These are phyloP conservation scores for Cataglyphis hispanica DNA, from an alignment of 1,140 invertebrate genomes.

Conservation along the genomic window DNA sequence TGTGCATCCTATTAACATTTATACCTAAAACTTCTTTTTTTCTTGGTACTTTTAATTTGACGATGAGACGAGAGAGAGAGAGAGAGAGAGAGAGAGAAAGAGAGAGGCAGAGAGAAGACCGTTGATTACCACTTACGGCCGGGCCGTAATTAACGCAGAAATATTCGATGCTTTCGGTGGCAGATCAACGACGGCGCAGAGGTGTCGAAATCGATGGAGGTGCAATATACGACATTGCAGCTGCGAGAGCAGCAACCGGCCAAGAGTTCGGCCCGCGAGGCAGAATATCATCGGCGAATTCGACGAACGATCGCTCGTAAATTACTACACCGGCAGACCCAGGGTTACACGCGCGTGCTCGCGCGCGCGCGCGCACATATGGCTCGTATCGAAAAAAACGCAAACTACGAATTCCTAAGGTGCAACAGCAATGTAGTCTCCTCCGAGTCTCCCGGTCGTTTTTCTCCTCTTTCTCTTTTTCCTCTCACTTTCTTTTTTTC, in stretches of 20 bases:
- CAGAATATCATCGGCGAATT: constrained; percentile 79
- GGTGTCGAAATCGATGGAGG: constrained; percentile 73
- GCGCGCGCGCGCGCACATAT: neutral
- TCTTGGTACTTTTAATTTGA: neutral
- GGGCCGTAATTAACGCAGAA: constrained; percentile 46
- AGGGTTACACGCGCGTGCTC: constrained; percentile 22
- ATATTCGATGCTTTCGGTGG: constrained; percentile 52
- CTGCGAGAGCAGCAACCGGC: constrained; percentile 60
- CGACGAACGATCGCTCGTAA: constrained; percentile 79
- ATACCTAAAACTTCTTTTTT: neutral
- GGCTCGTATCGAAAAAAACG: constrained; percentile 60
- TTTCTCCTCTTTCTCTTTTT: constrained; percentile 23
- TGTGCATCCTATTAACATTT: neutral
- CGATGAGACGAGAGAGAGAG: neutral
- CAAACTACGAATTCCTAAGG: constrained; percentile 51
- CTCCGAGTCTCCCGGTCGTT: constrained; percentile 25
- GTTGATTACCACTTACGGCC: constrained; percentile 30
- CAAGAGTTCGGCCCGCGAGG: constrained; percentile 71
- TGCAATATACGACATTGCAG: constrained; percentile 54
- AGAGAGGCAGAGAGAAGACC: neutral
- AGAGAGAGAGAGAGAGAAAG: too few species aligned
- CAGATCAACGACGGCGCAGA: constrained; percentile 47
- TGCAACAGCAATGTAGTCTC: constrained; percentile 44
- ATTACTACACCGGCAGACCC: constrained; percentile 66
- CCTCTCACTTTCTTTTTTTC: constrained; percentile 19